phyloP scores from a whole-genome alignment of 2,113 vertebrate genomes.

The Hipposideros armiger region DNA sequence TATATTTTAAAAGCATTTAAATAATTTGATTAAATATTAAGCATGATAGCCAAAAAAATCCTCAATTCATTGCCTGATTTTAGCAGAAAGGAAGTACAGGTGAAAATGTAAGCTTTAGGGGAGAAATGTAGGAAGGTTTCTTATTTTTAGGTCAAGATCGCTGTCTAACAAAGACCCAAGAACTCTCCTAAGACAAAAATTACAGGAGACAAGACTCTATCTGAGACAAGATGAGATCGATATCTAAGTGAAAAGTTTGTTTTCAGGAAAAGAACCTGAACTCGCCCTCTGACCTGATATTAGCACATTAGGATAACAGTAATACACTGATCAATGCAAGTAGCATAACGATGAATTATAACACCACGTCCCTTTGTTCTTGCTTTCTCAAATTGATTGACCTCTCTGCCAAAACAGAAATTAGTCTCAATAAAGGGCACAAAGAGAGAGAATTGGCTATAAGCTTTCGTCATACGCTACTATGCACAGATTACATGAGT shows the following conservation, averaged over 20 bases:
- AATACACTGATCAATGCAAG: rapidly evolving
- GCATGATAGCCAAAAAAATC: conserved; percentile 54
- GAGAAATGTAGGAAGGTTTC: not conserved
- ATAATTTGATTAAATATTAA: conserved; percentile 79
- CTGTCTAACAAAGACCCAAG: not conserved
- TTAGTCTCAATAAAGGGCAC: not conserved
- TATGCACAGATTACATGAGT: rapidly evolving
- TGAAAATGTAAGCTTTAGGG: conserved; percentile 45
- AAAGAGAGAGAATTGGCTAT: not conserved
- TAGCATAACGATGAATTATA: not conserved
- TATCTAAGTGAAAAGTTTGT: not conserved
- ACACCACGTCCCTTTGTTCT: not conserved
- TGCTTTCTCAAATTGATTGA: not conserved
- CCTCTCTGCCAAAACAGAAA: not conserved
- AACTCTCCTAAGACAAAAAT: conserved; percentile 53
- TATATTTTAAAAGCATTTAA: conserved; percentile 79
- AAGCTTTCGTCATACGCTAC: not conserved
- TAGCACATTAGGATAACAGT: not conserved
- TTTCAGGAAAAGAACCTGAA: not conserved
- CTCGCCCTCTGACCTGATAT: not conserved
- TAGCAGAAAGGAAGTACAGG: conserved; percentile 59
- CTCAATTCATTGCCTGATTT: conserved; percentile 60
- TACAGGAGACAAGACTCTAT: not conserved
- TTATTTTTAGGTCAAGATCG: conserved; percentile 54
- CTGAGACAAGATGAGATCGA: not conserved